Conservation (phyloP, 30 jellyfish, hydroid and myxozoan genomes). For the Cassiopea andromeda region DNA sequence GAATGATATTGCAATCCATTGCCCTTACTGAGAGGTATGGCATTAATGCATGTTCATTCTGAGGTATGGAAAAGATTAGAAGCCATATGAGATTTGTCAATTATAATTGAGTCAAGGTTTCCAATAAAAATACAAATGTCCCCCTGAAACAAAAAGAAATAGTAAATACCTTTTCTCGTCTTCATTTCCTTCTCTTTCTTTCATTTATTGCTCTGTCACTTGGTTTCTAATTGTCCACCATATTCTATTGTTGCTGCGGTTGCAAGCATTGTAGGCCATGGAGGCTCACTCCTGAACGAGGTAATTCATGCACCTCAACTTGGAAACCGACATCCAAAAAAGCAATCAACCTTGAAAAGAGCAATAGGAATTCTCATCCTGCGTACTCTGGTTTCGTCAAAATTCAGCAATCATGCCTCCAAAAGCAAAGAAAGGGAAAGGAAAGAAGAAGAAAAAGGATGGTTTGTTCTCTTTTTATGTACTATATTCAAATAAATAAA, state of each 20-base stretch:
- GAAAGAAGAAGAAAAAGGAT: constrained; percentile 66
- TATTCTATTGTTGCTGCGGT: constrained; percentile 11
- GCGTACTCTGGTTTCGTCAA: not conserved
- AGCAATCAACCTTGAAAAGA: constrained; percentile 1
- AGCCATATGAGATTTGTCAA: too few species aligned
- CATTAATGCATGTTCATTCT: too few species aligned
- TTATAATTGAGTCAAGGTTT: too few species aligned
- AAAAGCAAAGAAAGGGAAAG: constrained; percentile 61
- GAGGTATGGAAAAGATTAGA: too few species aligned
- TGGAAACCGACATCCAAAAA: constrained; percentile 6
- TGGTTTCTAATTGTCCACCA: not conserved
- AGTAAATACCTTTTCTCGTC: not conserved
- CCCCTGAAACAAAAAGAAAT: not conserved
- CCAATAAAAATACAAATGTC: too few species aligned
- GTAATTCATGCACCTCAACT: constrained; percentile 1
- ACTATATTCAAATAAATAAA: not conserved
- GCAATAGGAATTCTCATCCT: not conserved
- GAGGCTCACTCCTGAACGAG: not conserved
- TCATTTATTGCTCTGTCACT: not conserved
- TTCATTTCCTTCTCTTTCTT: not conserved
- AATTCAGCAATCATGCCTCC: constrained; percentile 39
- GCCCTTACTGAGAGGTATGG: too few species aligned
- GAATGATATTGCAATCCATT: too few species aligned
- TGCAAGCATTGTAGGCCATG: not conserved
- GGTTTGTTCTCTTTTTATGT: constrained; percentile 11